Percentiles rank a stretch among this genome's conserved stretches.
These are phyloP conservation scores for Eriocheir sinensis DNA, from an alignment of 1,140 invertebrate genomes.

Conservation along the genomic window DNA sequence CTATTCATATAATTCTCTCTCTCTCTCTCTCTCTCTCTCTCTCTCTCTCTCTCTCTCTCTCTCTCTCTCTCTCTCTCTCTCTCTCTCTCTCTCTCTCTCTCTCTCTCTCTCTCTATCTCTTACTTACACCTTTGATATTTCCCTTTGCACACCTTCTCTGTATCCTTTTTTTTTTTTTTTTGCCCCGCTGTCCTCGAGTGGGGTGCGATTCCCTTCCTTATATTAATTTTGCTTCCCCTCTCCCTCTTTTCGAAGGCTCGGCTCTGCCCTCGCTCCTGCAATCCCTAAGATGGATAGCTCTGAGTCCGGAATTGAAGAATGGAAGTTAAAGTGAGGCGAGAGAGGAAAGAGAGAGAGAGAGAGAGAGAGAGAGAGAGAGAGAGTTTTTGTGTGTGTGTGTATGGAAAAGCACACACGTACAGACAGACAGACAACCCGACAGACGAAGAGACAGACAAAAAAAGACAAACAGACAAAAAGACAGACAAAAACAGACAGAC, in stretches of 20 bases:
- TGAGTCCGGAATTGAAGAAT: not conserved
- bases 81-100: slow-evolving; percentile 22
- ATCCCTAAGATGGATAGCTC: not conserved
- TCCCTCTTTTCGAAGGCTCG: not conserved
- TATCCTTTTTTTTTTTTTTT: too few species aligned
- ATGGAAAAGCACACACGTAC: too few species aligned
- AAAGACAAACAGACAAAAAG: too few species aligned
- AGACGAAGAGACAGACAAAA: too few species aligned
- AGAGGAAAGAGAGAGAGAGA: not conserved
- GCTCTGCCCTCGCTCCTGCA: not conserved
- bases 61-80: slow-evolving; percentile 7
- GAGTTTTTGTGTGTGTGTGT: not conserved
- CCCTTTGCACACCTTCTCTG: too few species aligned
- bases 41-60: slow-evolving; percentile 4
- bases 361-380: not conserved
- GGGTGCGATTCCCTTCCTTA: not conserved
- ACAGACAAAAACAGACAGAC: too few species aligned
- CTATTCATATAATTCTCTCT: not conserved
- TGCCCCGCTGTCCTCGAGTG: too few species aligned
- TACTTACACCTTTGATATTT: too few species aligned
- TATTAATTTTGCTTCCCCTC: not conserved
- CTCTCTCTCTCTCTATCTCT: not conserved
- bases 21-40: not conserved
- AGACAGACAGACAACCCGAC: too few species aligned
- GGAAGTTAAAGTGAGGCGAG: not conserved